phyloP scores from a whole-genome alignment of 2,797 vertebrate genomes.

The Sebastes vulpes region DNA sequence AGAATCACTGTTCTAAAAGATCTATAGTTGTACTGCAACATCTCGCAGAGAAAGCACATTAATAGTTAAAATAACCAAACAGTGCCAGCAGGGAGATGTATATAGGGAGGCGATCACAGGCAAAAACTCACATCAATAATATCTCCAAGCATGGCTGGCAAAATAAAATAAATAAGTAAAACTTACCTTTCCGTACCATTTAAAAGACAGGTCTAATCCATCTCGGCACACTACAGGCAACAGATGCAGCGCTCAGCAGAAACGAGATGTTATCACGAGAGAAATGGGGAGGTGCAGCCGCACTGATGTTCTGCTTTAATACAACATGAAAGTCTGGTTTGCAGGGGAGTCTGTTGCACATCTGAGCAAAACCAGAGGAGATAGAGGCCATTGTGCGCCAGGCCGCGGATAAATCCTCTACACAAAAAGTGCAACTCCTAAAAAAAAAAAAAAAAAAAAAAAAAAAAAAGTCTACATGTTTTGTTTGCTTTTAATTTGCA shows the following conservation, averaged over 20 bases:
- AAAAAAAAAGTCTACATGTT: not conserved
- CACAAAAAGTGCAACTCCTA: not conserved
- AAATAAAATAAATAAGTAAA: constrained; percentile 27
- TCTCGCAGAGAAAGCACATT: not conserved
- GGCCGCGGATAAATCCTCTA: constrained; percentile 28
- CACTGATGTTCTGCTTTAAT: constrained; percentile 75
- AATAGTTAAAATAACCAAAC: not conserved
- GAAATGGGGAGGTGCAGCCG: constrained; percentile 40
- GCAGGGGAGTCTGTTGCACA: constrained; percentile 60
- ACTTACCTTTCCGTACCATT: constrained; percentile 31
- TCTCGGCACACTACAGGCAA: constrained; percentile 51
- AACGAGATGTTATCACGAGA: constrained; percentile 65
- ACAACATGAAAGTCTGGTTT: constrained; percentile 69
- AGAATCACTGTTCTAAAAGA: not conserved
- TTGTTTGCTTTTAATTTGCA: not conserved
- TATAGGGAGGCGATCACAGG: not conserved
- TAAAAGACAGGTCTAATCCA: constrained; percentile 56
- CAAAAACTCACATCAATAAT: constrained; percentile 10
- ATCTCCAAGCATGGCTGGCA: constrained; percentile 9
- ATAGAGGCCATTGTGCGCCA: constrained; percentile 35
- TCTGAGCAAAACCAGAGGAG: constrained; percentile 53
- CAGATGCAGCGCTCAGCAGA: constrained; percentile 50
- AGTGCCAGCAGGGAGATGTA: not conserved
- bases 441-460: not conserved
- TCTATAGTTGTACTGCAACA: not conserved